Percentiles rank a stretch among this genome's conserved stretches.
Evolutionary conservation across 2,888 invertebrate species (phyloP).

Genomic region (Metalampra italica): DNA sequence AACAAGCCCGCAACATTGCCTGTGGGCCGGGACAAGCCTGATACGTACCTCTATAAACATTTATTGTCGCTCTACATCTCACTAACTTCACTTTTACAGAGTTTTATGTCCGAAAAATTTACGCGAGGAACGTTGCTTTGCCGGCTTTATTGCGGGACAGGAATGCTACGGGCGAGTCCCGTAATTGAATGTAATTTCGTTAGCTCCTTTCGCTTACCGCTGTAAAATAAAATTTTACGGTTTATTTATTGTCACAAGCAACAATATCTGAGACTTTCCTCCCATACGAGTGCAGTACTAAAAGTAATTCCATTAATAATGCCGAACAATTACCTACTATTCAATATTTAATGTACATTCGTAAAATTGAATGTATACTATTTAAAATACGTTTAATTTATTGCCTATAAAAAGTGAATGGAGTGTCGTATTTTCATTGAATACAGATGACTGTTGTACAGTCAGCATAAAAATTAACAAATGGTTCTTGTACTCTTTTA

Average conservation of each 20-base stretch:
- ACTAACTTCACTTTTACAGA: constrained; percentile 75
- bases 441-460: background rate
- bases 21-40: background rate
- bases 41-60: constrained; percentile 61
- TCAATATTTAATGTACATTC: constrained; percentile 35
- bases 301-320: constrained; percentile 43
- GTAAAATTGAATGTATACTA: constrained; percentile 27
- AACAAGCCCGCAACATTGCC: background rate
- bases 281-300: constrained; percentile 40
- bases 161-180: constrained; percentile 62
- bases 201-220: constrained; percentile 72
- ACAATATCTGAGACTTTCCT: constrained; percentile 52
- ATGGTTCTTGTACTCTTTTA: background rate
- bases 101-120: constrained; percentile 78
- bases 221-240: constrained; percentile 77
- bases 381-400: constrained; percentile 29
- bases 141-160: constrained; percentile 63
- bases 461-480: background rate
- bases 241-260: constrained; percentile 70
- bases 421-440: constrained; percentile 19
- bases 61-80: constrained; percentile 74
- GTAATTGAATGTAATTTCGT: constrained; percentile 78
- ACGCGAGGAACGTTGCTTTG: constrained; percentile 62
- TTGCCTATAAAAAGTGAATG: constrained; percentile 45
- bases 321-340: constrained; percentile 34